Evolutionary conservation across 2,888 invertebrate species (phyloP).

Genomic region (Creontiades dilutus): DNA sequence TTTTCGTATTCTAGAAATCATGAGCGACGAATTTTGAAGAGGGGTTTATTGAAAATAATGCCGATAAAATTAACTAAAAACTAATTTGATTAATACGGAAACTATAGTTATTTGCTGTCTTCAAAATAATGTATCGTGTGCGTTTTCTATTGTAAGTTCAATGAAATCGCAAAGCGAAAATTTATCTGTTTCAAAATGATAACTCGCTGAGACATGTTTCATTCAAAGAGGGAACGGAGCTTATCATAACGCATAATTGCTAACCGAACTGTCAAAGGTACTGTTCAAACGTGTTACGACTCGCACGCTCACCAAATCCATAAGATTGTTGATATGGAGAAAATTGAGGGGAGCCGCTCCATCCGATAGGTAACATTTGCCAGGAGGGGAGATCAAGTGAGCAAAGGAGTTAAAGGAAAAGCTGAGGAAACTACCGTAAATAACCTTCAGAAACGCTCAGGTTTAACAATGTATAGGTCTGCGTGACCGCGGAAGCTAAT

Average conservation of each 20-base stretch:
- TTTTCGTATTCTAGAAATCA: too few species aligned
- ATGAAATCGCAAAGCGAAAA: too few species aligned
- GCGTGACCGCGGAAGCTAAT: conserved; percentile 54
- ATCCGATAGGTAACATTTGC: not conserved
- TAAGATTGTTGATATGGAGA: not conserved
- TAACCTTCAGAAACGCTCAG: conserved; percentile 28
- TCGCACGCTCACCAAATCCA: not conserved
- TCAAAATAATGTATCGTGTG: too few species aligned
- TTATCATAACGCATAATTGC: conserved; percentile 5
- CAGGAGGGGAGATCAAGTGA: not conserved
- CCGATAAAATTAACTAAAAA: too few species aligned
- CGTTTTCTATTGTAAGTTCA: too few species aligned
- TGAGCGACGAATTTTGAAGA: too few species aligned
- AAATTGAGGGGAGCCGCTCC: not conserved
- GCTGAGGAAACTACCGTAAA: conserved; percentile 46
- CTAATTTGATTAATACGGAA: too few species aligned
- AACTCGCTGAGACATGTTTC: too few species aligned
- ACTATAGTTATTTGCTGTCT: too few species aligned
- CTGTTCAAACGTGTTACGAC: conserved; percentile 35
- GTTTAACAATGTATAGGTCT: conserved; percentile 57
- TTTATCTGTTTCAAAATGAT: too few species aligned
- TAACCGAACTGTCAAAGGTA: not conserved
- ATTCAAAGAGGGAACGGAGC: not conserved
- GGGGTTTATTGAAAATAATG: too few species aligned
- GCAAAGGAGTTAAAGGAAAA: conserved; percentile 39